Base-by-base conservation (phyloP, 2,888 invertebrate species). In the Xanthia togata region DNA sequence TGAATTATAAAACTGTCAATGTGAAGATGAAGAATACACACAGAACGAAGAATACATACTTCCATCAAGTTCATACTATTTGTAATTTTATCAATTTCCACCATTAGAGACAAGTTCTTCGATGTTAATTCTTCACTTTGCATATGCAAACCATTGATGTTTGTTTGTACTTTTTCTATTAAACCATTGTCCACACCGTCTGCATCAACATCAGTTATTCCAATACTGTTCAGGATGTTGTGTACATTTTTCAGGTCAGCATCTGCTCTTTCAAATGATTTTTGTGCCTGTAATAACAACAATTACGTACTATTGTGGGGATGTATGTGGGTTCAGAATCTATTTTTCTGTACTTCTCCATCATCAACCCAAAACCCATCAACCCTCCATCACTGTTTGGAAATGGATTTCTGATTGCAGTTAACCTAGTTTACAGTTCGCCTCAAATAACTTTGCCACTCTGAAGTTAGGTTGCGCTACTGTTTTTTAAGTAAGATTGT, bases 201-300 rank as follows among this genome's bases (percentile, higher is more conserved):
- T 55, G 90, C 79, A 35, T 94, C 93, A 78, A 93, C 82, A 70
- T 94, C 90, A 72, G 90, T 87, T 83, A 95, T 91, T 41, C 96
- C 96, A 90, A 95, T 92, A 79, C 92, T 94, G 72, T 82, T 89
- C 35, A 96, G 80, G 81, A 96, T 95, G 78, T 93, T 93, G 83
- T 93, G 90, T 70, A 96, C 91, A 92, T 94, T 94, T 89, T 92
- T 93, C 76, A 95, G 90, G 95, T 97, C 91, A 94, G 97, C 91
- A 96, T 97, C 91, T 96, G 93, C 92, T 84, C 90, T 93, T 86
- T 95, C 95, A 93, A 91, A 91, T 62, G 93, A 93, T 85, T 95
- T 95, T 84, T 92, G 91, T 14, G 92, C 93, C 96, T 96, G 89
- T 68, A 92, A 91, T 35, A 65, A 59, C 11, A 53, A 63, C 47